Evolutionary conservation across 2,888 invertebrate species (phyloP).

Genomic region (Mythimna pallens): DNA sequence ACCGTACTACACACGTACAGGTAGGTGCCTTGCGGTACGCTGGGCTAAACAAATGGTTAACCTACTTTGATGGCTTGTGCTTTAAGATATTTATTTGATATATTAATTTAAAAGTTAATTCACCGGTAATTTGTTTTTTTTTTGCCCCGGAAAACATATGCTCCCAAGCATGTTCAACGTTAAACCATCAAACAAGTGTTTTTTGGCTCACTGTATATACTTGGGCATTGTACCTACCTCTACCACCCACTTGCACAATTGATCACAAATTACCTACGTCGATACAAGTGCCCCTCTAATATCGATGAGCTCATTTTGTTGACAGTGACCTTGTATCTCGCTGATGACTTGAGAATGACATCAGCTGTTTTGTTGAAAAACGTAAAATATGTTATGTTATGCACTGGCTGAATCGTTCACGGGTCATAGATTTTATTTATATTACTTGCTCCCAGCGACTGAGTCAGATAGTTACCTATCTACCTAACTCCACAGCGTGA

Average conservation of each 20-base stretch:
- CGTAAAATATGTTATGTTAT: constrained; percentile 69
- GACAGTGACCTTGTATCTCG: constrained; percentile 86
- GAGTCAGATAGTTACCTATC: constrained; percentile 21
- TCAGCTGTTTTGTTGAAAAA: constrained; percentile 78
- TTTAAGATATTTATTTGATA: neutral
- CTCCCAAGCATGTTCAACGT: neutral
- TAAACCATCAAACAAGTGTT: constrained; percentile 2
- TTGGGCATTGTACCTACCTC: constrained; percentile 6
- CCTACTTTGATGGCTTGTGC: neutral
- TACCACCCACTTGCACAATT: constrained; percentile 67
- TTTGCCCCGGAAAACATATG: neutral
- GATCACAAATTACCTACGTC: constrained; percentile 74
- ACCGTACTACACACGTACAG: constrained; percentile 13
- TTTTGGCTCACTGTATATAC: neutral
- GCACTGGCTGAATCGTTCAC: constrained; percentile 46
- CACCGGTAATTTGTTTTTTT: neutral
- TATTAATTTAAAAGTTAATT: neutral
- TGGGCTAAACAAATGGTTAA: constrained; percentile 18
- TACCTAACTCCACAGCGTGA: constrained; percentile 4
- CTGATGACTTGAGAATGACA: constrained; percentile 81
- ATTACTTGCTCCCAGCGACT: constrained; percentile 28
- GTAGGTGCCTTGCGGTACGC: constrained; percentile 12
- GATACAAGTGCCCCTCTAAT: constrained; percentile 76
- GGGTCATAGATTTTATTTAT: constrained; percentile 42
- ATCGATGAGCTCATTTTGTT: constrained; percentile 87